Base-by-base conservation (phyloP, 2,888 invertebrate species). In the Drosophila conformis region DNA sequence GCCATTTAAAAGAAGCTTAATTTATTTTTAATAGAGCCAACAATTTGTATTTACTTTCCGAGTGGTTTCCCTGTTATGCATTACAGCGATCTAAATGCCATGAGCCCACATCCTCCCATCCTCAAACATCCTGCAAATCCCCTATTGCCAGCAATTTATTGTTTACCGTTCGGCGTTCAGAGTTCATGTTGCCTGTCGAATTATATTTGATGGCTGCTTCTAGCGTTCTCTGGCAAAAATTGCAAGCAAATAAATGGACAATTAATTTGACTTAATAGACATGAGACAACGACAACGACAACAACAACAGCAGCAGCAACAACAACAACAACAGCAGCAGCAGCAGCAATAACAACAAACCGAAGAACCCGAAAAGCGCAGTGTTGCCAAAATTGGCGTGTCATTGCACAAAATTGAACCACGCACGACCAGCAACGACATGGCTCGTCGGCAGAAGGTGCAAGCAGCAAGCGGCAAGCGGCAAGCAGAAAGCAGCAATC, bases 201-300 rank as follows among this genome's bases (percentile, higher is more conserved):
- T 90, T 86, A 86, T 80, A 83, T 88, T 90, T 86, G 85, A 86
- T 90, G 85, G 73, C 81, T 78, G 86, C 69, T 67, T 48, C 69
- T 60, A 49, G 65, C 65, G 48, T 46, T 67, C 59, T 56, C 53
- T 61, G 63, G 57, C 78, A 57, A 64, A 67, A 80, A 72, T 80
- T 54, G 78, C 85, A 84, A 82, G 75, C 72, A 86, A 88, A 90
- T 90, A 86, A 90, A 90, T 86, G 87, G 68, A 86, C 85, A 88
- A 86, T 86, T 86, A 86, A 86, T 86, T 86, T 85, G 88, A 83
- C 90, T 83, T 87, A 89, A 89, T 89, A 83, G 89, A 87, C 89
- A 87, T 71, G 85, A 75, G 64, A 65, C 63, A 58, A 58, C 33
- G 42, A 29, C 52, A 57, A 59, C 62, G 65, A 25, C 62, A 60